Evolutionary conservation across 2,113 vertebrate genomes (phyloP), one percentile per base, ranked within the genome.

Genomic region (Craseonycteris thonglongyai): DNA sequence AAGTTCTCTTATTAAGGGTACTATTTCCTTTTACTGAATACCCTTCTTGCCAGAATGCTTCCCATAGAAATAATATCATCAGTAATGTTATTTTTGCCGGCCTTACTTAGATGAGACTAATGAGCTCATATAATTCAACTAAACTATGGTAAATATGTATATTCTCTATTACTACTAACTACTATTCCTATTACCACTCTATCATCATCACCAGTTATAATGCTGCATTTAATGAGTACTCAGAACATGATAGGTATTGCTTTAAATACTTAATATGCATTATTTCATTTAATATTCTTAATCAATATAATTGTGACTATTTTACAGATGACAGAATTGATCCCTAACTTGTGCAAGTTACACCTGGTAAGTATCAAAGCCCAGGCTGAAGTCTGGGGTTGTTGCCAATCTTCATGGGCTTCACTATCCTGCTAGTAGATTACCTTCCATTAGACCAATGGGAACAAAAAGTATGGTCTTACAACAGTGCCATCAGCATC

Each of bases 361-460:
- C 3, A 33, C 2, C 9, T 80, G 1, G 1, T 30, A 87, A 59
- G 1, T 21, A 5, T 72, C 47, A 90, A 88, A 91, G 26, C 11
- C 21, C 74, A 10, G 14, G 13, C 7, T 79, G 16, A 79, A 54
- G 61, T 40, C 26, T 59, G 33, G 30, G n/a, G n/a, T 7, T 26
- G 16, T 51, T 2, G 7, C 14, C 35, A 3, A 56, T 30, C 15
- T 26, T 13, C 0, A 0, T 13, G 14, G 16, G 14, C 40, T 54
- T 74, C 15, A 14, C 30, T 66, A 13, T 51, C 56, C 18, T 88
- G 30, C 8, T 42, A 4, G 5, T 42, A 4, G 5, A 5, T 3
- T 68, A 38, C 18, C 58, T 85, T 61, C 14, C 21, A 16, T 4
- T 40, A 76, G 63, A 72, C 30, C 30, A 76, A 7, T 7, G 38